These are phyloP conservation scores for Cantharis nigra DNA, from an alignment of 2,888 invertebrate species.

Conservation along the genomic window DNA sequence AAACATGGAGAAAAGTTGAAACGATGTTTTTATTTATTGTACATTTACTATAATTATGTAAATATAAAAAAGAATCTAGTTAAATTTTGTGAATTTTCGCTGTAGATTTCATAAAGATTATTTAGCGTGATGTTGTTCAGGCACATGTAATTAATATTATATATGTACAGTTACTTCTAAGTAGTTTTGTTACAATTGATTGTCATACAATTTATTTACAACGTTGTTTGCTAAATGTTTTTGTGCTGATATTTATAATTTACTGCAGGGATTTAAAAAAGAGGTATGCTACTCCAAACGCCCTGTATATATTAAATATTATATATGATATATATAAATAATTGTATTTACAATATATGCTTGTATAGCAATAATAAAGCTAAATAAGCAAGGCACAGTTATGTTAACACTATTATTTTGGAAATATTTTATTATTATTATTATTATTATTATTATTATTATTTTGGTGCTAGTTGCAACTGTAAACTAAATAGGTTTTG, in stretches of 20 bases:
- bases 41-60: constrained; percentile 10
- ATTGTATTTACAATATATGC: constrained; percentile 30
- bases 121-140: constrained; percentile 28
- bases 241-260: constrained; percentile 20
- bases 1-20: background rate
- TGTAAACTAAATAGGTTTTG: constrained; percentile 44
- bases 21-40: background rate
- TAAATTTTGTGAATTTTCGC: constrained; percentile 27
- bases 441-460: constrained; percentile 29
- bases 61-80: constrained; percentile 21
- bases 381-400: constrained; percentile 29
- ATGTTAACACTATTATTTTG: constrained; percentile 23
- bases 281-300: constrained; percentile 7
- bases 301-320: constrained; percentile 20
- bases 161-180: constrained; percentile 31
- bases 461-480: constrained; percentile 37
- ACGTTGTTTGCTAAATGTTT: constrained; percentile 27
- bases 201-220: constrained; percentile 32
- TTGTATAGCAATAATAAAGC: constrained; percentile 36
- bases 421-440: constrained; percentile 13
- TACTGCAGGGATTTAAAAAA: constrained; percentile 18
- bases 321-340: constrained; percentile 15
- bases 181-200: constrained; percentile 30
- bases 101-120: constrained; percentile 16
- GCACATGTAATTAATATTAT: constrained; percentile 25